Conservation (phyloP, 2,797 vertebrate species). For the Lates japonicus region DNA sequence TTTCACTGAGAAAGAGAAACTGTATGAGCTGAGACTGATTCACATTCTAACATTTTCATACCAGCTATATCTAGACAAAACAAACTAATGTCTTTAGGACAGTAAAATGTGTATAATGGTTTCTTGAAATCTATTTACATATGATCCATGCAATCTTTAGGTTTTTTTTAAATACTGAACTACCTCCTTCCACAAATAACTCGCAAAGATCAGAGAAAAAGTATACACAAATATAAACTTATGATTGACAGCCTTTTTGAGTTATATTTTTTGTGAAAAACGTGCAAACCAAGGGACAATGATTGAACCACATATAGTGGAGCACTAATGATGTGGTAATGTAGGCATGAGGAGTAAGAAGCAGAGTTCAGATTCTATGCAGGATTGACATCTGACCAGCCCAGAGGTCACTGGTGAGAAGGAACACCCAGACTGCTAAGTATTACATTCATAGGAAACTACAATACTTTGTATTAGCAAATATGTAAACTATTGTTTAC, state of each 20-base stretch:
- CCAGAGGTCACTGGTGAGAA: neutral
- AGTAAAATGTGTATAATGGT: conserved; percentile 8
- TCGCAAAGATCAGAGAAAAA: neutral
- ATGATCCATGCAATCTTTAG: neutral
- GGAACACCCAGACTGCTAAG: neutral
- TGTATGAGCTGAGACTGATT: neutral
- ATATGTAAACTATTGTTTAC: conserved; percentile 11
- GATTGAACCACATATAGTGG: neutral
- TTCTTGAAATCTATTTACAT: conserved; percentile 7
- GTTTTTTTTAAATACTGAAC: neutral
- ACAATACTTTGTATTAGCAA: neutral
- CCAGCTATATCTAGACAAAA: conserved; percentile 5
- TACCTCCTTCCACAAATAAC: neutral
- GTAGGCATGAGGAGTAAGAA: neutral
- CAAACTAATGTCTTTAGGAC: neutral
- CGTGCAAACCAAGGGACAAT: neutral
- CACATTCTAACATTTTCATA: neutral
- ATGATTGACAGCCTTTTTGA: conserved; percentile 4
- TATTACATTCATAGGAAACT: neutral
- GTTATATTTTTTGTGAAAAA: neutral
- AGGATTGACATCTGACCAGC: conserved; percentile 13
- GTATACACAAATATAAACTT: neutral
- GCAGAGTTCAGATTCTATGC: conserved; percentile 6
- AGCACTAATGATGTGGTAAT: neutral
- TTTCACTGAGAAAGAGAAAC: neutral